Conservation (phyloP, 2,113 vertebrate species). For the Catharus fuscescens region DNA sequence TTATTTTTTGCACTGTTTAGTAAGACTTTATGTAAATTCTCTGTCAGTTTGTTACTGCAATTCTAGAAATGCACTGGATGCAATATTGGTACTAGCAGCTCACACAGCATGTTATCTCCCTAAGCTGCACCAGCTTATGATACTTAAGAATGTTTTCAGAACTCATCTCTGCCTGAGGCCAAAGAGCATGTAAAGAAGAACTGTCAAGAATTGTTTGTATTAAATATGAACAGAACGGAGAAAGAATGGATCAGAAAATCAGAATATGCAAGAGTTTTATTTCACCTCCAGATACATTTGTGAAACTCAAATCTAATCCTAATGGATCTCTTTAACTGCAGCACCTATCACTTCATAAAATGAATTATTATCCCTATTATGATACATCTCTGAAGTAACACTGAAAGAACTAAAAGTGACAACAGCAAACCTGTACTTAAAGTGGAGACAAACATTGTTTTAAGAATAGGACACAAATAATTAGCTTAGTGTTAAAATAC, state of each 20-base stretch:
- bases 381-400: not conserved
- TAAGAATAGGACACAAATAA: not conserved
- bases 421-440: not conserved
- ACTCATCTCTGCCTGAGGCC: not conserved
- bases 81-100: not conserved
- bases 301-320: not conserved
- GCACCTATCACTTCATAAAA: not conserved
- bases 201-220: not conserved
- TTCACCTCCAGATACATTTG: not conserved
- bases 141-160: not conserved
- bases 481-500: not conserved
- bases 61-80: not conserved
- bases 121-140: not conserved
- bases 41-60: not conserved
- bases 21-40: not conserved
- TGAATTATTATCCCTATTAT: not conserved
- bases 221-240: not conserved
- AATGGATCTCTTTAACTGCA: not conserved
- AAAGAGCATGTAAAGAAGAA: not conserved
- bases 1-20: not conserved
- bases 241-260: not conserved
- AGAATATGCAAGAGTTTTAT: not conserved
- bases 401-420: not conserved
- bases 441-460: not conserved
- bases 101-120: not conserved